Evolutionary conservation across 2,113 vertebrate genomes (phyloP), one percentile per base, ranked within the genome.

Genomic region (Sceloporus undulatus): DNA sequence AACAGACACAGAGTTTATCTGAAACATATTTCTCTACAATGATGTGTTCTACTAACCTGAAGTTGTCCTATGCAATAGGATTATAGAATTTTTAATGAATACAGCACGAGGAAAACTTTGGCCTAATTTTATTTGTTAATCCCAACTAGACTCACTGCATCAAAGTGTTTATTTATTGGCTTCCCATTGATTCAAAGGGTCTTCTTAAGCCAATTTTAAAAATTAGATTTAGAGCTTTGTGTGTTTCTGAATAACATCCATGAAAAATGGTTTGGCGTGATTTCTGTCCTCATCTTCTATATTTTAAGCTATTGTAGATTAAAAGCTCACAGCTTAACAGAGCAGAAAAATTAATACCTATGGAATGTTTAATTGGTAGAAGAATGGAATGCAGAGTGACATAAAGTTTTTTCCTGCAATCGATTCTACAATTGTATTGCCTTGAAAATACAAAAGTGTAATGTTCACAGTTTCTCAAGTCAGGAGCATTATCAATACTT

Each of bases 61-160:
- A 89, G 4, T n/a, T 90, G 92, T 89, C 16, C 82, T 84, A 48
- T 85, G 90, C 75, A 92, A 91, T 56, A 86, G 86, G 82, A 94
- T 85, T 71, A 68, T 13, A 86, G 87, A 38, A 75, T 79, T 92
- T 75, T 11, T 79, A 7, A 29, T 90, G 81, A 1, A 5, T 82
- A 66, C 76, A 79, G 70, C 8, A 10, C 54, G 29, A 52, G 89
- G 75, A 54, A 79, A 94, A 92, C 59, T 62, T 62, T 16, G 13
- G 13, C 18, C 13, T 62, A 62, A 62, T 62, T 62, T 7, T 7
- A 48, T 7, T 48, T 48, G 48, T 48, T 48, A 48, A 7, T 48
- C 48, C 59, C 59, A 62, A 18, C 13, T 62, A 62, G 59, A 62
- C 2, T 62, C 59, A 18, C 13, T 62, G 59, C 13, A 62, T 62